Percentiles rank a stretch among this genome's conserved stretches.
phyloP scores from a whole-genome alignment of 2,113 vertebrate genomes.

The Aramus guarauna region DNA sequence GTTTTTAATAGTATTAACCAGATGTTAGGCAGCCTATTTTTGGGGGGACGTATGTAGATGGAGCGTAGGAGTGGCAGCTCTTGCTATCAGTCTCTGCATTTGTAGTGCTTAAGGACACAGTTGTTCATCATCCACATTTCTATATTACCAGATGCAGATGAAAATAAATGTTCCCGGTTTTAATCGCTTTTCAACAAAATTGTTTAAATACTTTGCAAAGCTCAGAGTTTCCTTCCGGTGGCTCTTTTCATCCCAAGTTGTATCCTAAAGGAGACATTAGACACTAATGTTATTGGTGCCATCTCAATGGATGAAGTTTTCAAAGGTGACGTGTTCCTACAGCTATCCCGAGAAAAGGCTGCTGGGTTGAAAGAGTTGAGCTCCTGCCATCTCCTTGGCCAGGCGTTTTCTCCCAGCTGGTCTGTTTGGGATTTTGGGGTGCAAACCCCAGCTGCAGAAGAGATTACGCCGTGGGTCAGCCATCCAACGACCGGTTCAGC shows the following conservation, averaged over 20 bases:
- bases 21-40: neutral
- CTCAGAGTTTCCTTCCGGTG: neutral
- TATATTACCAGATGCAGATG: neutral
- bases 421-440: neutral
- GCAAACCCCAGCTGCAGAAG: neutral
- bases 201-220: neutral
- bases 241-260: neutral
- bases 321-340: neutral
- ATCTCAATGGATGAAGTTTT: neutral
- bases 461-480: neutral
- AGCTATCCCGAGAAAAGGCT: neutral
- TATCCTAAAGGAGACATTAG: neutral
- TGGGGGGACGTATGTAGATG: accelerated
- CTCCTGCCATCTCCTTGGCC: neutral
- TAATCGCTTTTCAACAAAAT: neutral
- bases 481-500: neutral
- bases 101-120: neutral
- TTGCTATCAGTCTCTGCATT: neutral
- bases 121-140: neutral
- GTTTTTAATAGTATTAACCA: neutral
- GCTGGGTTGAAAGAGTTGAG: neutral
- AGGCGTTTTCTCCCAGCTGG: neutral
- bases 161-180: neutral
- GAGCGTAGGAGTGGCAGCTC: neutral
- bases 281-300: neutral